A percentile compares a stretch with the other conserved stretches of the same genome.
Conservation (phyloP, 2,888 invertebrate genomes). For the Arge pagana region DNA sequence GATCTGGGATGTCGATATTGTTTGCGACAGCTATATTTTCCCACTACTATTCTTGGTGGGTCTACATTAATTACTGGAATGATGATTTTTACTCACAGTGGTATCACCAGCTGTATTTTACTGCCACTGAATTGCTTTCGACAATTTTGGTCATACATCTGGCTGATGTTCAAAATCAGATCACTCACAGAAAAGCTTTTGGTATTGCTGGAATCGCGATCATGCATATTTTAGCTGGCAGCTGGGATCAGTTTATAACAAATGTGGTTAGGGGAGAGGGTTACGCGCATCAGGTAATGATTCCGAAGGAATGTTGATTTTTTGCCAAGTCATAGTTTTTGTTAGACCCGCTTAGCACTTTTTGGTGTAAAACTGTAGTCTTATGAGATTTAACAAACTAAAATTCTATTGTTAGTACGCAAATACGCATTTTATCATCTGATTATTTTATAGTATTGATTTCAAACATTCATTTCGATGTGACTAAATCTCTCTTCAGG, state of each 20-base stretch:
- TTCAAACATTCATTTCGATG: too few relatives aligned
- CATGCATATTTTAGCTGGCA: slow-evolving; percentile 66
- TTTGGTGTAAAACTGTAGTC: too few relatives aligned
- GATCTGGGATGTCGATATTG: slow-evolving; percentile 67
- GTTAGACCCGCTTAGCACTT: too few relatives aligned
- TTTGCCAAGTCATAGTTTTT: too few relatives aligned
- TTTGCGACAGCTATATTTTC: slow-evolving; percentile 68
- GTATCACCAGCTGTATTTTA: slow-evolving; percentile 69
- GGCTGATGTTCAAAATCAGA: slow-evolving; percentile 60
- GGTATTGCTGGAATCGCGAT: slow-evolving; percentile 65
- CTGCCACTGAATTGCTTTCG: slow-evolving; percentile 67
- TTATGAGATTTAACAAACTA: too few relatives aligned
- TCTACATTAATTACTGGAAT: slow-evolving; percentile 72
- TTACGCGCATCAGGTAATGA: slow-evolving; percentile 68
- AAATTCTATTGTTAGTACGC: too few relatives aligned
- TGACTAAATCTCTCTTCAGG: too few relatives aligned
- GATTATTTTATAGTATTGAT: too few relatives aligned
- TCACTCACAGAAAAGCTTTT: slow-evolving; percentile 64
- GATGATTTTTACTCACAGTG: slow-evolving; percentile 73
- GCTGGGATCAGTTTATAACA: slow-evolving; percentile 69
- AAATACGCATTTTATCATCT: too few relatives aligned
- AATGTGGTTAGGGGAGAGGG: slow-evolving; percentile 70
- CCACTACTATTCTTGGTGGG: slow-evolving; percentile 75
- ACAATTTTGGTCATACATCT: slow-evolving; percentile 65
- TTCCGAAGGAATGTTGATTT: too few relatives aligned